phyloP scores from a whole-genome alignment of 1,140 invertebrate genomes.

The Coelopa frigida region DNA sequence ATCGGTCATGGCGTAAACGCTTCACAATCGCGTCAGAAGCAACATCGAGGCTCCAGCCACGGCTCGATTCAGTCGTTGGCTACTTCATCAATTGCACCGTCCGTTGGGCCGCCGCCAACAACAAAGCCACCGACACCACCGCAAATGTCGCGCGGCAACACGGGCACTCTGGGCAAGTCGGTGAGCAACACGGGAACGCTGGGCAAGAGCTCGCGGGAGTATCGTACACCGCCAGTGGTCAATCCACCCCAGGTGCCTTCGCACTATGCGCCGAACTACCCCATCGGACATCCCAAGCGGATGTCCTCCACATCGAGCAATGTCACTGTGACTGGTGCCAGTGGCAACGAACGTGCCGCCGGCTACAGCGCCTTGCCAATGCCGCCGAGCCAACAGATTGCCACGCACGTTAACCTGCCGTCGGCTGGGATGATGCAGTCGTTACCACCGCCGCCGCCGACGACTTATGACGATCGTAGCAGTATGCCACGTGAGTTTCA shows the following conservation, averaged over 20 bases:
- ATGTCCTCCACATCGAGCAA: constrained; percentile 38
- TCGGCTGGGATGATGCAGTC: constrained; percentile 65
- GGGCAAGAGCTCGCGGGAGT: constrained; percentile 70
- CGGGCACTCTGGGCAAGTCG: constrained; percentile 50
- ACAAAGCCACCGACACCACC: constrained; percentile 93
- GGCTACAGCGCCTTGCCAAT: constrained; percentile 78
- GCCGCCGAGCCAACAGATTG: constrained; percentile 53
- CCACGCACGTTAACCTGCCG: constrained; percentile 46
- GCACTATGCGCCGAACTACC: constrained; percentile 92
- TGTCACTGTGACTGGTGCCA: constrained; percentile 20
- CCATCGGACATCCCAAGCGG: constrained; percentile 67
- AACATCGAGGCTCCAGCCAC: constrained; percentile 59
- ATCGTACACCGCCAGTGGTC: constrained; percentile 87
- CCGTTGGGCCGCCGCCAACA: constrained; percentile 76
- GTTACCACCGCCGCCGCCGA: constrained; percentile 58
- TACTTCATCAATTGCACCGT: constrained; percentile 34
- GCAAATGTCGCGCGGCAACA: constrained; percentile 58
- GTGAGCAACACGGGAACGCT: constrained; percentile 52
- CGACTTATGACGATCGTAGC: constrained; percentile 54
- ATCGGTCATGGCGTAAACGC: constrained; percentile 80
- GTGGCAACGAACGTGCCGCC: constrained; percentile 56
- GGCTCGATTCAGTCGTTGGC: constrained; percentile 38
- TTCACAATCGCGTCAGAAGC: constrained; percentile 42
- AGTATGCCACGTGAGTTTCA: constrained; percentile 74
- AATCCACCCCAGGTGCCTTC: constrained; percentile 91